Conservation (phyloP, 2,113 vertebrate species). For the Rhodinocichla rosea region DNA sequence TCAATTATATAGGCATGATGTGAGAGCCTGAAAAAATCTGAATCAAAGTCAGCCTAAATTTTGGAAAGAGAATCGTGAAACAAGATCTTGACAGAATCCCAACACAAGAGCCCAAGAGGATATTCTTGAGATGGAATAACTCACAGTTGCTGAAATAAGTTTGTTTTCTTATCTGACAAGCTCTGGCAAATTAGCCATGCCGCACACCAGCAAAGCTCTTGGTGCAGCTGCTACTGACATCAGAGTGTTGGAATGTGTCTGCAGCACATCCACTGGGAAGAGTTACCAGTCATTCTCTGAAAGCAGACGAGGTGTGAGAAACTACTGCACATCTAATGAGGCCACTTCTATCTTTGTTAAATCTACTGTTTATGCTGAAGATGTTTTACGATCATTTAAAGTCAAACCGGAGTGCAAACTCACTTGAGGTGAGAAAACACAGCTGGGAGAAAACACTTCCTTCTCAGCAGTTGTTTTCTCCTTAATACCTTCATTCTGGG, state of each 20-base stretch:
- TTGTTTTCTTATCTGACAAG: constrained; percentile 4
- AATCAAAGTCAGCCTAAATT: background rate
- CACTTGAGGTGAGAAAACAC: constrained; percentile 39
- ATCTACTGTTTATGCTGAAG: constrained; percentile 34
- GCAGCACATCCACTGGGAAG: background rate
- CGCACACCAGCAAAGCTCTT: rapidly evolving
- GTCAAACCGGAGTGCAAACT: constrained; percentile 21
- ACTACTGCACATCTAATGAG: constrained; percentile 17
- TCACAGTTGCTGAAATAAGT: background rate
- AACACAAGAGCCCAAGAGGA: background rate
- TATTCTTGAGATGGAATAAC: background rate
- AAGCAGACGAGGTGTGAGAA: constrained; percentile 49
- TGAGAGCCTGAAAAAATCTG: background rate
- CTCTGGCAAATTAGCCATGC: background rate
- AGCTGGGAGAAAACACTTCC: constrained; percentile 16
- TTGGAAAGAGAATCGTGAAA: background rate
- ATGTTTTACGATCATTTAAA: constrained; percentile 1
- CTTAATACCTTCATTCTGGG: background rate
- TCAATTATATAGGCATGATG: background rate
- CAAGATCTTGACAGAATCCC: background rate
- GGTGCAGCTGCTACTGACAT: background rate
- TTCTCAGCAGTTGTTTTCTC: background rate
- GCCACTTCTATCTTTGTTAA: constrained; percentile 23
- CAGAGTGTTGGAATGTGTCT: constrained; percentile 43
- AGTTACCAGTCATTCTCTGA: background rate